Evolutionary conservation across 2,797 vertebrate genomes (phyloP).

Genomic region (Zalophus californianus): DNA sequence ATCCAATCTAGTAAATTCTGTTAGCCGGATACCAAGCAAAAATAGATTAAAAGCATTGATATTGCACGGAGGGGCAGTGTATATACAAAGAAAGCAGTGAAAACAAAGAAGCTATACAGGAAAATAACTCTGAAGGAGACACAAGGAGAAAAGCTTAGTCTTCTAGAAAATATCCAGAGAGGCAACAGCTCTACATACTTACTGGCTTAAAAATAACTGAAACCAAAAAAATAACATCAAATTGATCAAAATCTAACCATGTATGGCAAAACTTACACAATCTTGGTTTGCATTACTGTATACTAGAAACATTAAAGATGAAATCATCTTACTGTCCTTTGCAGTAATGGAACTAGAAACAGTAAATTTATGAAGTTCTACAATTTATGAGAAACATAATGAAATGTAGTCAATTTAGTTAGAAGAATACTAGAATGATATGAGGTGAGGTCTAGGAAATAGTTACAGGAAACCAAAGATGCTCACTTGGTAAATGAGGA

Average conservation of each 20-base stretch:
- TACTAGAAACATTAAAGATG: neutral
- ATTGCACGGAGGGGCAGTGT: neutral
- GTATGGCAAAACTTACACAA: neutral
- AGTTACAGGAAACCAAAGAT: conserved; percentile 2
- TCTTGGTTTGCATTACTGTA: neutral
- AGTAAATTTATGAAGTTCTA: neutral
- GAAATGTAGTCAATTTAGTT: neutral
- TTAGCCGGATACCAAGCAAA: neutral
- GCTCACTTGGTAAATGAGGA: neutral
- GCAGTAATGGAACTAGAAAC: neutral
- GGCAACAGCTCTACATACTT: neutral
- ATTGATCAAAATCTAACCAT: neutral
- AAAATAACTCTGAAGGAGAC: neutral
- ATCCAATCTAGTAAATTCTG: neutral
- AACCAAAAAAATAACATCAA: neutral
- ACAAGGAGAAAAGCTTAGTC: neutral
- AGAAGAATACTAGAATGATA: neutral
- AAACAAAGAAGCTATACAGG: neutral
- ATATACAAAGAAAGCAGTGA: neutral
- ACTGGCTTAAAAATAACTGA: neutral
- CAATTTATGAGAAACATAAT: neutral
- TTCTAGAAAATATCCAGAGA: neutral
- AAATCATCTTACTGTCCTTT: neutral
- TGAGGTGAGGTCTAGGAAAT: neutral
- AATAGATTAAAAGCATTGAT: neutral